Conservation (phyloP, 2,888 invertebrate genomes). For the Patella caerulea region DNA sequence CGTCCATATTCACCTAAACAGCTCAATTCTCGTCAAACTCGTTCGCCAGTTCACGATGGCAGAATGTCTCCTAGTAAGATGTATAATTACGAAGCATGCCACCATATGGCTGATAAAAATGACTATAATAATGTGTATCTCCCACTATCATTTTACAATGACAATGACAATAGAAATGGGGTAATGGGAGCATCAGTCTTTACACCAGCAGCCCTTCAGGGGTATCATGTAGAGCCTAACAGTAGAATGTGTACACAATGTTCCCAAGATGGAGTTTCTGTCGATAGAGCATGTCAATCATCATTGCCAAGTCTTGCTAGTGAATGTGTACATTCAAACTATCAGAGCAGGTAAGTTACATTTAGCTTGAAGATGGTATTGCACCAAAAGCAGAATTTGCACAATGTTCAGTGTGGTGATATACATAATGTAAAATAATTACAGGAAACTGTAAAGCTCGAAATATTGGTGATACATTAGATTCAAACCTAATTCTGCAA, state of each 20-base stretch:
- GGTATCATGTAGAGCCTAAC: constrained; percentile 33
- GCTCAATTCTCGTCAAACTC: constrained; percentile 44
- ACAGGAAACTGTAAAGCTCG: too few species aligned
- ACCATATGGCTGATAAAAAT: constrained; percentile 5
- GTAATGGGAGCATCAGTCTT: constrained; percentile 27
- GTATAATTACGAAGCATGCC: constrained; percentile 26
- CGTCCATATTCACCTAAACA: constrained; percentile 54
- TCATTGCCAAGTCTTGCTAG: constrained; percentile 71
- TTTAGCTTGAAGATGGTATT: too few species aligned
- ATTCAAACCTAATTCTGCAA: too few species aligned
- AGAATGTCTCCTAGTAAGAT: constrained; percentile 18
- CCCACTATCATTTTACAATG: constrained; percentile 48
- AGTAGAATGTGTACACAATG: background rate
- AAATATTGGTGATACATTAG: too few species aligned
- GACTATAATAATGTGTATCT: constrained; percentile 25
- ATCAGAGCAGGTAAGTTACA: constrained; percentile 40
- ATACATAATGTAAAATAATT: too few species aligned
- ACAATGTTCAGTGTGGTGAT: too few species aligned
- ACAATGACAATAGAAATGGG: constrained; percentile 36
- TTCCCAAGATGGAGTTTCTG: constrained; percentile 38
- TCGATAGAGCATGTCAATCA: constrained; percentile 74
- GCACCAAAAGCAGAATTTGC: too few species aligned
- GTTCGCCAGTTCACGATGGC: constrained; percentile 35
- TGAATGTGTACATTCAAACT: constrained; percentile 50
- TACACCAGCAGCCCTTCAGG: constrained; percentile 38